A percentile compares a stretch with the other conserved stretches of the same genome.
Conservation (phyloP, 2,888 invertebrate genomes). For the Chirona hameri region DNA sequence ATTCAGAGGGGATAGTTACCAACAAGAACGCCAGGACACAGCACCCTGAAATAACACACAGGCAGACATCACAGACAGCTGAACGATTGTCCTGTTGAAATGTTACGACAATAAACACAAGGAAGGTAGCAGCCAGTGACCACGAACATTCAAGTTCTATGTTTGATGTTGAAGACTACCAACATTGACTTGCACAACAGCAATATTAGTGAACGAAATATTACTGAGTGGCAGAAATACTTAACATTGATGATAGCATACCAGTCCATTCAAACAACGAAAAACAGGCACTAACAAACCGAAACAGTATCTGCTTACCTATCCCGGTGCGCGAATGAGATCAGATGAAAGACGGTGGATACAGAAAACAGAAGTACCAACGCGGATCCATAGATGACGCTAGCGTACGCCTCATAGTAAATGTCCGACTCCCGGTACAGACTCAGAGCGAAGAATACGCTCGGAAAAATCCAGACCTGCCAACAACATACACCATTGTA, state of each 20-base stretch:
- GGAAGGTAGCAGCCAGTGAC: too few species aligned
- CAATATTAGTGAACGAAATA: too few species aligned
- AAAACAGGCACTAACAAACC: not conserved
- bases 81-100: too few species aligned
- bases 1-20: slow-evolving; percentile 12
- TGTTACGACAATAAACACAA: too few species aligned
- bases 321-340: slow-evolving; percentile 58
- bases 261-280: not conserved
- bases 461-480: slow-evolving; percentile 75
- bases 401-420: slow-evolving; percentile 71
- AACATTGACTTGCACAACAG: too few species aligned
- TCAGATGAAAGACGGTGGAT: slow-evolving; percentile 85
- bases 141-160: too few species aligned
- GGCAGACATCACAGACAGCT: not conserved
- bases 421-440: slow-evolving; percentile 69
- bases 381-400: slow-evolving; percentile 80
- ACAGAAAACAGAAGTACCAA: slow-evolving; percentile 78
- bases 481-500: slow-evolving; percentile 32
- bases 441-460: slow-evolving; percentile 70
- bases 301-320: slow-evolving; percentile 43
- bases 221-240: not conserved
- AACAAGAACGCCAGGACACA: not conserved
- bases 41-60: not conserved
- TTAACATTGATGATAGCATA: not conserved
- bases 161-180: too few species aligned